Evolutionary conservation across 1,140 invertebrate species (phyloP), one percentile per base, ranked within the genome.

Genomic region (Zaprionus nigranus): DNA sequence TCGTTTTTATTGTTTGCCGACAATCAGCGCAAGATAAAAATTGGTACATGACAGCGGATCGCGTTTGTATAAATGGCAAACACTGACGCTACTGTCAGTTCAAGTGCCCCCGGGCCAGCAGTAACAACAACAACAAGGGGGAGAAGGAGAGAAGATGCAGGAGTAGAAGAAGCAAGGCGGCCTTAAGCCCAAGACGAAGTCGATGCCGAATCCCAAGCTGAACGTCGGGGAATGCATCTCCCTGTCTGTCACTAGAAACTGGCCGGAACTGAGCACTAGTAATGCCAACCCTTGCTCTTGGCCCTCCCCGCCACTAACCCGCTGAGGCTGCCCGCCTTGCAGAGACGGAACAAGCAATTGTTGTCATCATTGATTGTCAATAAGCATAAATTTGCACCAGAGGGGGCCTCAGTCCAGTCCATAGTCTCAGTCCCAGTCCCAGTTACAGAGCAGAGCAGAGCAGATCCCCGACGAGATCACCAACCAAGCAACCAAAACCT

Each of bases 321-420:
- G 56, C 40, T 26, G 30, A 22, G 30, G 28, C 56, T 17, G 28
- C 24, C 62, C 74, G 36, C 36, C 71, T 84, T 72, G 77, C 40
- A 46, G 40, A 46, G 81, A 84, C 85, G 85, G 86, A 90, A 85
- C 82, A 92, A 90, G 85, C 90, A 86, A 91, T 91, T 91, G 90
- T 91, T 91, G 90, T 91, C 90, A 91, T 91, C 82, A 91, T 91
- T 91, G 90, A 91, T 91, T 90, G 82, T 87, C 90, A 90, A 91
- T 91, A 90, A 92, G 90, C 90, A 91, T 91, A 91, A 91, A 91
- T 91, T 90, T 91, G 82, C 85, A 81, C 85, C 85, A 73, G 82
- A 82, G 82, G 84, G 85, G 82, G 88, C 76, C 81, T n/a, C 64
- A 65, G 62, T 26, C 13, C 22, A 17, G n/a, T n/a, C n/a, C n/a